Base-by-base conservation (phyloP, 2,888 invertebrate genomes). In the Euproctis similis region DNA sequence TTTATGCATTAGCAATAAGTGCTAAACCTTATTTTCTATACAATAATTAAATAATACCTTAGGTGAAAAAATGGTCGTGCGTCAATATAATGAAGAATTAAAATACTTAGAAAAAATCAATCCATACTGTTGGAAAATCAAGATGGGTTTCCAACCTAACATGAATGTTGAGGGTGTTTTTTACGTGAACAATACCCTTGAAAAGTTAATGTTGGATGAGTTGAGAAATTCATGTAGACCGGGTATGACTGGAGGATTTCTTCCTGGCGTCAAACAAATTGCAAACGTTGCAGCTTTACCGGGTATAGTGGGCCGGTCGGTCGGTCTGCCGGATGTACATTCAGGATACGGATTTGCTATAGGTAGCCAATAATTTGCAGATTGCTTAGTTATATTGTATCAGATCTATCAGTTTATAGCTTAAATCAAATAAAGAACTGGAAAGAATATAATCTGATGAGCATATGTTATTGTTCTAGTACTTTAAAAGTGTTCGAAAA, bases 291-390 rank as follows among this genome's bases (percentile, higher is more conserved):
- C 99, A 16, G 97, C 98, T 1, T 82, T 99, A 34, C 99, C 99
- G 7, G 98, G 98, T 1, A 98, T 98, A 46, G 97, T 98, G 8
- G 95, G 95, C 24, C 88, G 85, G 49, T 98, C 98, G 1, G 92
- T 98, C 33, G 98, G 98, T 2, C 85, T 98, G 34, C 98, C 98
- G 0, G 98, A 98, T 82, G 90, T 98, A 9, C 98, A 98, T 75
- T 96, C 98, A 3, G 99, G 99, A 8, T 99, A 99, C 85, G 99
- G 99, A 28, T 99, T 99, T 88, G 98, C 99, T 8, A 99, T 99
- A 68, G 97, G 92, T 90, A 24, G 8, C n/a, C n/a, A n/a, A n/a
- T n/a, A n/a, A n/a, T n/a, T n/a, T n/a, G n/a, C n/a, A n/a, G n/a
- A n/a, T n/a, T n/a, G n/a, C n/a, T n/a, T n/a, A n/a, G n/a, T n/a